A percentile compares a stretch with the other conserved stretches of the same genome.
These are phyloP conservation scores for Neria commutata DNA, from an alignment of 2,888 invertebrate species.

Conservation along the genomic window DNA sequence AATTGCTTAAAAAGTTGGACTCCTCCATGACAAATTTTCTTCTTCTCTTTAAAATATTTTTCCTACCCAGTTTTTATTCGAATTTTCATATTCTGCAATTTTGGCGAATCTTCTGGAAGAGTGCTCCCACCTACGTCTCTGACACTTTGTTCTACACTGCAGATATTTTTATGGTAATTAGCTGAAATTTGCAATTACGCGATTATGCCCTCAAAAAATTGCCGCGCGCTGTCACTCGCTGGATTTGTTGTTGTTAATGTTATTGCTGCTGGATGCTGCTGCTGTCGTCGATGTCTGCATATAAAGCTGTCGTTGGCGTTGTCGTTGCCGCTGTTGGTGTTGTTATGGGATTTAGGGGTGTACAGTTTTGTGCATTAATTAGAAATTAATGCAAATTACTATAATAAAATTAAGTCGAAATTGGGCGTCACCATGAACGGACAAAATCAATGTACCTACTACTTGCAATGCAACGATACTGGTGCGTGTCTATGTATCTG, in stretches of 20 bases:
- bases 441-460: neutral
- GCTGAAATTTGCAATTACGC: slow-evolving; percentile 26
- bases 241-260: slow-evolving; percentile 4
- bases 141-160: too few species aligned
- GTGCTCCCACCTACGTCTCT: too few species aligned
- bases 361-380: slow-evolving; percentile 26
- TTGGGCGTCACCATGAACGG: neutral
- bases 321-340: neutral
- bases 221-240: neutral
- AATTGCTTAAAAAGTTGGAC: too few species aligned
- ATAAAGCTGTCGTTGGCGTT: neutral
- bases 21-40: too few species aligned
- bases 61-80: too few species aligned
- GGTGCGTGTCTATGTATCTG: too few species aligned
- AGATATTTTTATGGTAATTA: slow-evolving; percentile 30
- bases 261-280: neutral
- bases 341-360: neutral
- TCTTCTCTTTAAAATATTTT: too few species aligned
- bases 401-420: neutral
- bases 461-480: too few species aligned
- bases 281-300: neutral
- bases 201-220: slow-evolving; percentile 20
- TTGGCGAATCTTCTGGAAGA: too few species aligned
- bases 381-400: slow-evolving; percentile 28
- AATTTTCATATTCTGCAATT: too few species aligned